Evolutionary conservation across 2,888 invertebrate species (phyloP).

Genomic region (Abrostola tripartita): DNA sequence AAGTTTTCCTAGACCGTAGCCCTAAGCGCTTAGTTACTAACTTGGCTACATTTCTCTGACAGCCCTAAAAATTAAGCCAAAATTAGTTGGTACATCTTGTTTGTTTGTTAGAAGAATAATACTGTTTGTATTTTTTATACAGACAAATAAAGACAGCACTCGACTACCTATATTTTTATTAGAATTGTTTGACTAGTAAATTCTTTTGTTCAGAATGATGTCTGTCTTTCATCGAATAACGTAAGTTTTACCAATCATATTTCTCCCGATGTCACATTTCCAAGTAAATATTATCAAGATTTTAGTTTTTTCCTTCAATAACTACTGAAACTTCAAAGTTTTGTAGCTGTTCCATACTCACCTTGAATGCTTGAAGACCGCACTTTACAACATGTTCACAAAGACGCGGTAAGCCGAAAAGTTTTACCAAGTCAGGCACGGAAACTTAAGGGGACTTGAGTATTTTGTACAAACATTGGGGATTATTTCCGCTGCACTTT

Average conservation of each 20-base stretch:
- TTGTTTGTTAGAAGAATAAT: neutral
- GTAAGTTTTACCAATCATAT: no score
- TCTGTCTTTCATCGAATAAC: neutral
- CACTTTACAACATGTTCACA: slow-evolving; percentile 22
- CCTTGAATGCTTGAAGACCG: slow-evolving; percentile 37
- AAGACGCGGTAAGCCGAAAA: slow-evolving; percentile 34
- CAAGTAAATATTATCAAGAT: neutral
- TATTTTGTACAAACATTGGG: slow-evolving; percentile 21
- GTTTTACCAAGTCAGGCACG: slow-evolving; percentile 20
- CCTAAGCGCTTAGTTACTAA: neutral
- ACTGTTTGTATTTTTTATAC: neutral
- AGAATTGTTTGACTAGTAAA: neutral
- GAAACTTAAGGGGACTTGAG: slow-evolving; percentile 22
- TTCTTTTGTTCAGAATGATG: neutral
- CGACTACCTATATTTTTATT: neutral
- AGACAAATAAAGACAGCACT: neutral
- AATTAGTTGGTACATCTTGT: neutral
- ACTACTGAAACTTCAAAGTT: slow-evolving; percentile 26
- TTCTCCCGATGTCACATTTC: neutral
- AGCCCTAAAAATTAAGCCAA: slow-evolving; percentile 4
- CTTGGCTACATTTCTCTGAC: neutral
- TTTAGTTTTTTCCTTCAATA: neutral
- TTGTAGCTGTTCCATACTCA: slow-evolving; percentile 30
- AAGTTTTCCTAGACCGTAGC: no score
- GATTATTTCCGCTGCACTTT: slow-evolving; percentile 28